Base-by-base conservation (phyloP, 2,113 vertebrate species). In the Rhinichthys klamathensis region DNA sequence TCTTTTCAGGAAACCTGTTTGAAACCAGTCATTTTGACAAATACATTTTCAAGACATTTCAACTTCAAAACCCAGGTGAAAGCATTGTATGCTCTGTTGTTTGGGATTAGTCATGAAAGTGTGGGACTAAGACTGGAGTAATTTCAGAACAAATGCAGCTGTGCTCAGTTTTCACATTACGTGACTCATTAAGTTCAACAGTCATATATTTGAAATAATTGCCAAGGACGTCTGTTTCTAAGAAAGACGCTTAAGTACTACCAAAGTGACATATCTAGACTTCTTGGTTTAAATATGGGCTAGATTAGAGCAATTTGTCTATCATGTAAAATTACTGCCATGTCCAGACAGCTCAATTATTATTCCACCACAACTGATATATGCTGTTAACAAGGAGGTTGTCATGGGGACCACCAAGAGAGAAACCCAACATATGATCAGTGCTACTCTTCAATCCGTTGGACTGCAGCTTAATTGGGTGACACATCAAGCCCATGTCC, bases 291-390 rank as follows among this genome's bases (percentile, higher is more conserved):
- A 63, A 41, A 60, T 38, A 80, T 18, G n/a, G 46, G 73, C 15
- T 61, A 80, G 58, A 63, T 63, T 44, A 46, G 35, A 41, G 23
- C 4, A 4, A 21, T 18, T 76, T 54, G 46, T 76, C 73, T 51
- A 27, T 51, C 74, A 54, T 54, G 38, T 44, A 30, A 49, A 80
- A 80, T 46, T 18, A 18, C 78, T 46, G 78, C n/a, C 78, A 46
- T 65, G 25, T 65, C n/a, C 51, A 46, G 38, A 65, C 60, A 80
- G 32, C n/a, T 9, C 44, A 63, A 80, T 80, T 27, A 41, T 63
- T 44, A 80, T 63, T 63, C 30, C 23, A 27, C 30, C 23, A 27
- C 35, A 63, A 63, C 25, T 46, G 77, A 46, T 63, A 16, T 46
- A 3, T 15, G 56, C 30, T 61, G 1, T 79, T 79, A 79, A 79